A percentile compares a stretch with the other conserved stretches of the same genome.
Conservation (phyloP, 2,797 vertebrate species). For the Pangasius mekongensis region DNA sequence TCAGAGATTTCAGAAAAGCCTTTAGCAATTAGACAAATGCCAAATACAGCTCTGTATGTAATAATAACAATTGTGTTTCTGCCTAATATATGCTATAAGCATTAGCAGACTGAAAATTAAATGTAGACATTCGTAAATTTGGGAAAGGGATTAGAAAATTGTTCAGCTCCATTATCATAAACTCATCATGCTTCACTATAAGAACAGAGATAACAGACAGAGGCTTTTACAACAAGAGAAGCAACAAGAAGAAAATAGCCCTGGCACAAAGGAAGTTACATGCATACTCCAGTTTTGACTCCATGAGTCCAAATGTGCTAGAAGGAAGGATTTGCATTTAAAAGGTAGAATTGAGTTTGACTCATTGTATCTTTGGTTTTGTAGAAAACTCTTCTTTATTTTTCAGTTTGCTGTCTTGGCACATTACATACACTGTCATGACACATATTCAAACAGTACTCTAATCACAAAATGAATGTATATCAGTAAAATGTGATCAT, state of each 20-base stretch:
- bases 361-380: constrained; percentile 27
- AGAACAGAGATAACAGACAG: background rate
- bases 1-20: background rate
- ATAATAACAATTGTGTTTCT: background rate
- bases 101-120: background rate
- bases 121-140: background rate
- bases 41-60: background rate
- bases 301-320: constrained; percentile 14
- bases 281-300: constrained; percentile 5
- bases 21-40: background rate
- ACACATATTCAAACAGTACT: background rate
- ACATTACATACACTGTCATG: constrained; percentile 14
- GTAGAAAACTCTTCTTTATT: constrained; percentile 29
- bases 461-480: background rate
- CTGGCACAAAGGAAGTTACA: constrained; percentile 16
- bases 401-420: background rate
- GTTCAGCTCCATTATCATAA: background rate
- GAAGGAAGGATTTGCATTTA: constrained; percentile 43
- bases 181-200: background rate
- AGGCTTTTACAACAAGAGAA: background rate
- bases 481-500: background rate
- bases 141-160: background rate
- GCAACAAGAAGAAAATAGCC: background rate
- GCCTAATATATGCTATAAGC: background rate
- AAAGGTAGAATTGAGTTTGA: constrained; percentile 32